Conservation (phyloP, 2,113 vertebrate species). For the Rhizomys pruinosus region DNA sequence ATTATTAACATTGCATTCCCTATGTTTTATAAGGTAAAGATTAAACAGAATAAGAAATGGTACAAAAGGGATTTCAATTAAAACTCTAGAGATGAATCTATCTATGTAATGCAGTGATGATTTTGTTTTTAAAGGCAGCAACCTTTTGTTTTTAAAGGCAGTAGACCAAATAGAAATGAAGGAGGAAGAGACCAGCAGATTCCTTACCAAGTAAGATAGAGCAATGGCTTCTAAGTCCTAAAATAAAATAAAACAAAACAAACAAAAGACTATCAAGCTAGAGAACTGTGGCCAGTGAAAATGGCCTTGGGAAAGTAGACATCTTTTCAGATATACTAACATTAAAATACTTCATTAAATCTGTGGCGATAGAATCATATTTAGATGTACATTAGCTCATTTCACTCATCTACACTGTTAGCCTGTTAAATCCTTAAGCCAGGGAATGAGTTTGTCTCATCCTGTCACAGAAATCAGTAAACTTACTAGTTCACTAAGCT, state of each 20-base stretch:
- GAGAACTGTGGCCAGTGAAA: neutral
- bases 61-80: neutral
- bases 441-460: neutral
- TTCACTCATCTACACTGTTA: neutral
- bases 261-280: neutral
- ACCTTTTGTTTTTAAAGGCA: too few relatives aligned
- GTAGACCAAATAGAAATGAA: neutral
- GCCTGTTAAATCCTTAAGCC: neutral
- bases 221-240: neutral
- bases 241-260: neutral
- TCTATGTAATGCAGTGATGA: too few relatives aligned
- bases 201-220: neutral
- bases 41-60: neutral
- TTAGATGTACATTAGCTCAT: neutral
- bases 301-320: neutral
- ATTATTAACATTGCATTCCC: neutral
- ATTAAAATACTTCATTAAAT: constrained; percentile 12
- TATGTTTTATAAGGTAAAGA: constrained; percentile 29
- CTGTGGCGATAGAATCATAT: neutral
- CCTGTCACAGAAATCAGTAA: neutral
- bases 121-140: neutral
- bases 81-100: neutral
- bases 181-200: neutral
- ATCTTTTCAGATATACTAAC: neutral
- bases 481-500: too few relatives aligned